Evolutionary conservation across 2,113 vertebrate species (phyloP).

Genomic region (Merops nubicus): DNA sequence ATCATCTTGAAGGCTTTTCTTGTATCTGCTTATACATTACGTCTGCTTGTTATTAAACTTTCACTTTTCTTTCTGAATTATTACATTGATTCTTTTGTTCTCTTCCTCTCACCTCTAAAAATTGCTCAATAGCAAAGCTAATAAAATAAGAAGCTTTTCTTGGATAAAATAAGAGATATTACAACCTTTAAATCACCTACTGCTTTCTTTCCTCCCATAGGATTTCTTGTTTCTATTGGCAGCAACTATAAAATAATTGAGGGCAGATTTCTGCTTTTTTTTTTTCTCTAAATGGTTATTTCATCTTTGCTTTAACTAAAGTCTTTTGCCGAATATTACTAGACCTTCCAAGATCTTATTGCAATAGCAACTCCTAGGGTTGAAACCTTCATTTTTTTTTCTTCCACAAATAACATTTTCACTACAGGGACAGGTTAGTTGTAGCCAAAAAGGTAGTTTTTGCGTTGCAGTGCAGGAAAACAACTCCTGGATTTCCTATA

Average conservation of each 20-base stretch:
- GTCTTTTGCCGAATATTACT: background rate
- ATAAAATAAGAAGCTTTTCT: conserved; percentile 31
- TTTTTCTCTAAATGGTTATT: background rate
- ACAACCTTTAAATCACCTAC: background rate
- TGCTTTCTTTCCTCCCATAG: background rate
- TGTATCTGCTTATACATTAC: background rate
- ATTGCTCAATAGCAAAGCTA: conserved; percentile 24
- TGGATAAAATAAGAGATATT: conserved; percentile 15
- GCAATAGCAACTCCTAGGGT: background rate
- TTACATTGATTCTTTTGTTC: conserved; percentile 7
- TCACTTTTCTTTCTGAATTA: conserved; percentile 33
- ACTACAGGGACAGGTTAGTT: background rate
- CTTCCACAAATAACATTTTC: background rate
- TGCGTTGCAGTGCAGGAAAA: background rate
- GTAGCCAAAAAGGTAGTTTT: background rate
- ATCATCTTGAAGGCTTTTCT: background rate
- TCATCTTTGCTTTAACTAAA: background rate
- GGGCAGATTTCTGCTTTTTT: background rate
- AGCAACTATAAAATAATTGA: conserved; percentile 10
- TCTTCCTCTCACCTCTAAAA: conserved; percentile 34
- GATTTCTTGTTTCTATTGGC: background rate
- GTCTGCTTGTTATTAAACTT: conserved; percentile 29
- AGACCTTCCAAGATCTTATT: background rate
- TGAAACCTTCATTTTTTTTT: background rate
- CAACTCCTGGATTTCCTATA: background rate